Conservation (phyloP, 2,113 vertebrate genomes). For the Pteropus alecto region DNA sequence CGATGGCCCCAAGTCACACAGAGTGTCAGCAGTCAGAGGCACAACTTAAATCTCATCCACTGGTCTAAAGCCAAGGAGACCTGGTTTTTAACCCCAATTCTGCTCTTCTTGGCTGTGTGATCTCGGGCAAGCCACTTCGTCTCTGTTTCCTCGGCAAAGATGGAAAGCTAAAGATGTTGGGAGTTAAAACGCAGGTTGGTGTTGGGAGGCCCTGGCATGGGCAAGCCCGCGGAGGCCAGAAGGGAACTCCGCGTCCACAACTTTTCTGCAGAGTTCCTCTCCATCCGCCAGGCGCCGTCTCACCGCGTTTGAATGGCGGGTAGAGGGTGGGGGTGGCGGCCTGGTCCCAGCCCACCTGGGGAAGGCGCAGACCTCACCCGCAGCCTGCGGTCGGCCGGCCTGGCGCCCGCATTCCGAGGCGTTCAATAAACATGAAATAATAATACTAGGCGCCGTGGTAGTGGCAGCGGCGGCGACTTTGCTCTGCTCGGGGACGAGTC, state of each 20-base stretch:
- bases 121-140: background rate
- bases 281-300: background rate
- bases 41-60: background rate
- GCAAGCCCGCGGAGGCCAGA: background rate
- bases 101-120: background rate
- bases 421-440: conserved; percentile 60
- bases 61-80: background rate
- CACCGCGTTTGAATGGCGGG: background rate
- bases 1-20: background rate
- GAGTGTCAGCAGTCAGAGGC: background rate
- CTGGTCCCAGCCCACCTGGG: background rate
- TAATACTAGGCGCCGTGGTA: background rate
- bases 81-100: background rate
- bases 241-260: background rate
- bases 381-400: background rate
- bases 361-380: background rate
- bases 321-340: background rate
- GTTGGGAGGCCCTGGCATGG: background rate
- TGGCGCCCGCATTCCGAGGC: conserved; percentile 6
- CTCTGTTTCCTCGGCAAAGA: background rate
- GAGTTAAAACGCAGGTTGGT: background rate
- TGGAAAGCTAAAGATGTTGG: background rate
- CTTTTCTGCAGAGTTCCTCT: background rate
- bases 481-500: background rate
- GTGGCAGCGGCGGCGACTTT: background rate